These are phyloP conservation scores for Tragelaphus imberbis DNA, from an alignment of 2,113 vertebrate genomes.

Conservation along the genomic window DNA sequence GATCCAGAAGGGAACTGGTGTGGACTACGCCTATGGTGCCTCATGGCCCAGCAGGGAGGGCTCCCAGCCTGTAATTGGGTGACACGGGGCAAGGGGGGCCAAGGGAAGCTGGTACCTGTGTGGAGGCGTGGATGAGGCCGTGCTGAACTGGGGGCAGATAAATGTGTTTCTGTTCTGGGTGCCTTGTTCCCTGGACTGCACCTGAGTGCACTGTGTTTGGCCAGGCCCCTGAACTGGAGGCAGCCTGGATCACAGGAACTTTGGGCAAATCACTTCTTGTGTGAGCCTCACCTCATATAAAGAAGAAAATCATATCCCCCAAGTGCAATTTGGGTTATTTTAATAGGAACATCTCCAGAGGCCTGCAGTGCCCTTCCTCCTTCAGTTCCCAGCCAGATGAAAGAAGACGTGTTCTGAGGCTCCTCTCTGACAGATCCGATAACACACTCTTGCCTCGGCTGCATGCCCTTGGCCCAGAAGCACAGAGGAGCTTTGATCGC, in stretches of 20 bases:
- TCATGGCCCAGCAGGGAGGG: not conserved
- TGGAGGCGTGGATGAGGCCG: not conserved
- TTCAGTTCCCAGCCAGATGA: not conserved
- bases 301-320: not conserved
- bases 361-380: not conserved
- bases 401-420: not conserved
- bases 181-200: not conserved
- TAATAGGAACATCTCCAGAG: not conserved
- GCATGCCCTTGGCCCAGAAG: not conserved
- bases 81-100: fast-evolving
- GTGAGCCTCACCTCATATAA: not conserved
- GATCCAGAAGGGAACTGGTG: not conserved
- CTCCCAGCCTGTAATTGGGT: not conserved
- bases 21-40: not conserved
- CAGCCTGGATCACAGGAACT: not conserved
- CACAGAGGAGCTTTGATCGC: not conserved
- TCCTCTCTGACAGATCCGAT: not conserved
- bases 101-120: not conserved
- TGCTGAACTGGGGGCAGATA: too few species aligned
- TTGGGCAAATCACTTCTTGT: not conserved
- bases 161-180: not conserved
- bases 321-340: not conserved
- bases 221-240: not conserved
- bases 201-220: not conserved
- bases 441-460: not conserved